Base-by-base conservation (phyloP, 1,140 invertebrate genomes). In the Linepithema humile region DNA sequence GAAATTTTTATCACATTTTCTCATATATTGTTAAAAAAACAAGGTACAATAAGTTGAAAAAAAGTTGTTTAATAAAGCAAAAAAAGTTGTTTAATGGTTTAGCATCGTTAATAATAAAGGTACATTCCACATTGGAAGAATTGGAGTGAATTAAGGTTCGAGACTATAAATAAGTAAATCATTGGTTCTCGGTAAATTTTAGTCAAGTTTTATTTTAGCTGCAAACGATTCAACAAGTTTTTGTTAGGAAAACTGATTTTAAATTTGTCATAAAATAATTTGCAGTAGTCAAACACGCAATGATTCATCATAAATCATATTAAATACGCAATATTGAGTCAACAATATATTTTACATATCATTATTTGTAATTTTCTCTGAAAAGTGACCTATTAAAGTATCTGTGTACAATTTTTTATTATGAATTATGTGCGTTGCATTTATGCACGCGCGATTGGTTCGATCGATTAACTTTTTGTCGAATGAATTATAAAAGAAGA, bases 381-480 rank as follows among this genome's bases (percentile, higher is more conserved):
- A 20, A 40, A 78, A 29, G 23, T 69, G 64, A 80, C 32, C 64
- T 69, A 70, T 0, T 55, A 55, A 67, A 57, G 23, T 55, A 43
- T 35, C 15, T 12, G 12, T 10, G 35, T 15, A 20, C 17, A 69
- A 69, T 12, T 80, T 80, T 43, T 69, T 80, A 40, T 69, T 35
- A n/a, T 69, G 29, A 40, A 69, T 80, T 26, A 23, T 20, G 20
- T 23, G 48, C 62, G 62, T 69, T 17, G 23, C 62, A 40, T 69
- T 69, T 69, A 62, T 45, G 62, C 35, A 69, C n/a, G 35, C 57
- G 35, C 57, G 70, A 83, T 69, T 43, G 45, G 53, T 50, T 48
- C 45, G 69, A 85, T 80, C 48, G 75, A 69, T 70, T 53, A 15
- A 20, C 64, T 69, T 80, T 80, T 80, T 80, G 17, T 29, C 62